Percentiles rank a stretch among this genome's conserved stretches.
Conservation (phyloP, 2,113 vertebrate species). For the Alligator mississippiensis region DNA sequence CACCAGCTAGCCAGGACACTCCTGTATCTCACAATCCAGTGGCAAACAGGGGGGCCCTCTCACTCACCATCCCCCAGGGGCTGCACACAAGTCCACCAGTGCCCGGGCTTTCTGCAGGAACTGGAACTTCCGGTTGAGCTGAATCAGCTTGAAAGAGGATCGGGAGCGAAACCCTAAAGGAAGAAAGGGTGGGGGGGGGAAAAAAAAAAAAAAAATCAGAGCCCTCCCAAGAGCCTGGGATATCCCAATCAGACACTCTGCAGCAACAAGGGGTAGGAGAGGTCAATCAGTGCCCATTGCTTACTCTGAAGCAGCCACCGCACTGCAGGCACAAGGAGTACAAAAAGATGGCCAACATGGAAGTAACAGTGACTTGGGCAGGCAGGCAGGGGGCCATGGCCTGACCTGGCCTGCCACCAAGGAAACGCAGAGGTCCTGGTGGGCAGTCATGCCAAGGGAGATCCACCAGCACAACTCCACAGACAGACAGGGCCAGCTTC, state of each 20-base stretch:
- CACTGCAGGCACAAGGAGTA: not conserved
- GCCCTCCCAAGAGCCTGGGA: not conserved
- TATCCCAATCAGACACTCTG: not conserved
- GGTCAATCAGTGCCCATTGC: not conserved
- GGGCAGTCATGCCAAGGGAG: not conserved
- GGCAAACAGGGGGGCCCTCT: too few species aligned
- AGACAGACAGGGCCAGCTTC: not conserved
- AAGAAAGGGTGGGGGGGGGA: rapidly evolving
- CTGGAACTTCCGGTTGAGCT: constrained; percentile 95
- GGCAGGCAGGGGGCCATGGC: too few species aligned
- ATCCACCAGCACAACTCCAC: not conserved
- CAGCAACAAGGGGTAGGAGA: not conserved
- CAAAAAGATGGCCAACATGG: rapidly evolving
- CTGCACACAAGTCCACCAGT: constrained; percentile 92
- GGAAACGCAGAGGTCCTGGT: not conserved
- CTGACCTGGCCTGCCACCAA: too few species aligned
- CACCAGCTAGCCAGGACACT: not conserved
- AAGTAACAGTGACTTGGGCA: too few species aligned
- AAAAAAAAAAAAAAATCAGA: not conserved
- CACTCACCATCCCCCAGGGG: constrained; percentile 94
- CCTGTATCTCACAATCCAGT: not conserved
- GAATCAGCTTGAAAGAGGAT: constrained; percentile 97
- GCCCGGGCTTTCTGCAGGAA: constrained; percentile 94
- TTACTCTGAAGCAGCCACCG: not conserved
- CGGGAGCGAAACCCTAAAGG: constrained; percentile 92